Conservation (phyloP, 2,797 vertebrate species). For the Sylvilagus floridanus region DNA sequence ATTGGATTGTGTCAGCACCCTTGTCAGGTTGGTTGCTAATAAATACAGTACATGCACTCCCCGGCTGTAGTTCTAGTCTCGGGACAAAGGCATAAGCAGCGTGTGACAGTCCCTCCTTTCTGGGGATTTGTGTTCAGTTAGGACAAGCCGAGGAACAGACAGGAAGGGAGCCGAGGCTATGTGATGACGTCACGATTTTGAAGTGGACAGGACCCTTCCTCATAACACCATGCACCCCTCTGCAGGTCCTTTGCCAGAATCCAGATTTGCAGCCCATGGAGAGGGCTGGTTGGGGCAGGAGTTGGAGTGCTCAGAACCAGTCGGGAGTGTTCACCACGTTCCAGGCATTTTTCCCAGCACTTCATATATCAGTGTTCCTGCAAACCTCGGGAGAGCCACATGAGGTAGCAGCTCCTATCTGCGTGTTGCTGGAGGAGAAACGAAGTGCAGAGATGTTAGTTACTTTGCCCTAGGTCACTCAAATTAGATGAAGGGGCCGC, state of each 20-base stretch:
- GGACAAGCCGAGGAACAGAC: background rate
- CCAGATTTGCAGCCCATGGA: background rate
- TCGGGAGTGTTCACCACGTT: background rate
- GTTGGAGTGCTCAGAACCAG: background rate
- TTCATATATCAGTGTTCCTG: background rate
- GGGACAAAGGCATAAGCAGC: conserved; percentile 17
- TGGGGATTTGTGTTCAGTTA: conserved; percentile 46
- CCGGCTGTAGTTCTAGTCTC: background rate
- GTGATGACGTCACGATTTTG: background rate
- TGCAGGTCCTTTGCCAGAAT: background rate
- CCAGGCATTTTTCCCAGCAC: background rate
- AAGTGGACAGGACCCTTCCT: background rate
- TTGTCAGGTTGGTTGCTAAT: conserved; percentile 40
- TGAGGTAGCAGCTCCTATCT: background rate
- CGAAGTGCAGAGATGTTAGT: background rate
- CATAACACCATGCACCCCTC: background rate
- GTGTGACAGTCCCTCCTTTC: background rate
- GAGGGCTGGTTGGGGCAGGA: no score
- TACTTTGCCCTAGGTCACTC: background rate
- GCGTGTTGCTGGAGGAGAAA: background rate
- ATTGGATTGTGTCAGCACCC: background rate
- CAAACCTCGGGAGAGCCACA: background rate
- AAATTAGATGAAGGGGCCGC: background rate
- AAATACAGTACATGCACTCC: conserved; percentile 13
- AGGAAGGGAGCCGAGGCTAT: background rate